phyloP scores from a whole-genome alignment of 1,140 invertebrate genomes.

The Atta colombica region DNA sequence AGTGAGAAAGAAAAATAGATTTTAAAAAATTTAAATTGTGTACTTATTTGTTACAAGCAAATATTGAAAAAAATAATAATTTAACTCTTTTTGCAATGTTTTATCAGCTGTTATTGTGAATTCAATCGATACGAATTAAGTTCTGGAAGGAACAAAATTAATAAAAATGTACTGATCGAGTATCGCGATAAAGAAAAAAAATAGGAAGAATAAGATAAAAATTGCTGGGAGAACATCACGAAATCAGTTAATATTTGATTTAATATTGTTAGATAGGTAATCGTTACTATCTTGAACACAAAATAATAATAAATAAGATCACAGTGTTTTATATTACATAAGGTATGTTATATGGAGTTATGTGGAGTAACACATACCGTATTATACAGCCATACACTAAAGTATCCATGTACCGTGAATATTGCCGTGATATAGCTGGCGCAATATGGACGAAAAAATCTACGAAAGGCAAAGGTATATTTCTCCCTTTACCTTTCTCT shows the following conservation, averaged over 20 bases:
- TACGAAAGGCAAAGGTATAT: slow-evolving; percentile 10
- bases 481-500: slow-evolving; percentile 23
- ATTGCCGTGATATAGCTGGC: neutral
- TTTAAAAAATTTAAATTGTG: too few relatives aligned
- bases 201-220: neutral
- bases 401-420: slow-evolving; percentile 4
- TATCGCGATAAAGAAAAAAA: neutral
- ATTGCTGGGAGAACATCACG: neutral
- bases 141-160: neutral
- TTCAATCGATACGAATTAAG: neutral
- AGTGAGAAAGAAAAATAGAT: neutral
- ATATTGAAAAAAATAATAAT: neutral
- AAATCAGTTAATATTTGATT: slow-evolving; percentile 2
- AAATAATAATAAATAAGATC: neutral
- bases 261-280: neutral
- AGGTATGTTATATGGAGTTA: neutral
- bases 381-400: slow-evolving; percentile 10
- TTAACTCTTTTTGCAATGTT: neutral
- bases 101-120: neutral
- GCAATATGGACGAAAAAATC: slow-evolving; percentile 55
- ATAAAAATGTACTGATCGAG: neutral
- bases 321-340: neutral
- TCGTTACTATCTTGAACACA: neutral
- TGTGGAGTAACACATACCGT: neutral
- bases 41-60: neutral